Conservation (phyloP, 2,797 vertebrate genomes). For the Eidolon dupreanum region DNA sequence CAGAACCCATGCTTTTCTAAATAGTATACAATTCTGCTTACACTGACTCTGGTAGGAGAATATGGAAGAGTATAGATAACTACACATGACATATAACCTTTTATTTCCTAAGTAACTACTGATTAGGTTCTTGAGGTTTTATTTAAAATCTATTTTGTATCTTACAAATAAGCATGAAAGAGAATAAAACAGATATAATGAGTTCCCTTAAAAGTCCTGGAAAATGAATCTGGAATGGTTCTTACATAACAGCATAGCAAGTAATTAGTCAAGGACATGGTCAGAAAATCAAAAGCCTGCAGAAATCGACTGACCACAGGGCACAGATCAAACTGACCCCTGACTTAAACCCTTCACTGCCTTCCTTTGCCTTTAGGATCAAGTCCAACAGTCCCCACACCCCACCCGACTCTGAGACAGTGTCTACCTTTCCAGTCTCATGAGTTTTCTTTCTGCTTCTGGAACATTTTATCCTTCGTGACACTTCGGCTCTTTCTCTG, state of each 20-base stretch:
- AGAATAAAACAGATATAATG: not conserved
- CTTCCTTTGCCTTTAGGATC: not conserved
- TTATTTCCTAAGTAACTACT: not conserved
- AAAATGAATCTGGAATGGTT: not conserved
- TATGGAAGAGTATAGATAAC: not conserved
- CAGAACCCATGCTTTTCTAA: not conserved
- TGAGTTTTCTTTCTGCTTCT: not conserved
- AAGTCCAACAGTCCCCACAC: not conserved
- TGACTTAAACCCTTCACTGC: not conserved
- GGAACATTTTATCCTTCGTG: not conserved
- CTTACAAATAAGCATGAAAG: not conserved
- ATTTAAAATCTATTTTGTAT: not conserved
- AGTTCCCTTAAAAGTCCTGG: not conserved
- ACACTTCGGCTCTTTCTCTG: not conserved
- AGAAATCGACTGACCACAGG: not conserved
- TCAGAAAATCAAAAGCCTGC: not conserved
- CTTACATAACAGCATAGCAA: not conserved
- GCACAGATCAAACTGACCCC: not conserved
- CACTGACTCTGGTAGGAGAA: not conserved
- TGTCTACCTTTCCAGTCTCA: not conserved
- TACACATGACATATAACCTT: not conserved
- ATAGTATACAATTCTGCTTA: not conserved
- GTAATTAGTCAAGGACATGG: not conserved
- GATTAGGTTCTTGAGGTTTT: not conserved
- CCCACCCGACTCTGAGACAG: not conserved